These are phyloP conservation scores for Philopotamus ludificatus DNA, from an alignment of 1,140 invertebrate species.

Conservation along the genomic window DNA sequence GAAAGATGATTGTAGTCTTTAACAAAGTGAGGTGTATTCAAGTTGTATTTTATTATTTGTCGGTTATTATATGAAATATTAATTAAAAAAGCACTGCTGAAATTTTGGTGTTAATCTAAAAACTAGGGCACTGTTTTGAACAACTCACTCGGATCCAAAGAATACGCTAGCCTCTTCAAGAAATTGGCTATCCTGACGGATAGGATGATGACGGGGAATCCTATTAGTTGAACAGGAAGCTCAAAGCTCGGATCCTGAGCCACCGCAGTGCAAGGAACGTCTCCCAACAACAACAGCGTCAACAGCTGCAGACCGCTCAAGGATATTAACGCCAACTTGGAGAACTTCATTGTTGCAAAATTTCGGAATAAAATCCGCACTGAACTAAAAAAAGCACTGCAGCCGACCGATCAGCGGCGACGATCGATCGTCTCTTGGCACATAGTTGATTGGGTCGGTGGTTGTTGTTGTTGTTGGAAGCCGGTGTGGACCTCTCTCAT, in stretches of 20 bases:
- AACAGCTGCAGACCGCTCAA: conserved; percentile 19
- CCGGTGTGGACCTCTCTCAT: conserved; percentile 14
- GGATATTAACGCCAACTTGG: conserved; percentile 25
- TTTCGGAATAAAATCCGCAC: not conserved
- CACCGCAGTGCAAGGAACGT: conserved; percentile 45
- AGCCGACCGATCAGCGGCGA: not conserved
- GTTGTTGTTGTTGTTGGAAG: conserved; percentile 2
- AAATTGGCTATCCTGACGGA: conserved; percentile 80
- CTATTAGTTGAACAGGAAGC: conserved; percentile 76
- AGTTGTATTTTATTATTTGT: too few relatives aligned
- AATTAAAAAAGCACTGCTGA: too few relatives aligned
- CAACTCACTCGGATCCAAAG: conserved; percentile 80
- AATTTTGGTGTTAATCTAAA: not conserved
- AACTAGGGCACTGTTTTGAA: too few relatives aligned
- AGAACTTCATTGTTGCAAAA: conserved; percentile 32
- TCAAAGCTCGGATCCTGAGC: conserved; percentile 66
- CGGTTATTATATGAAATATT: too few relatives aligned
- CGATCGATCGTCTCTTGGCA: conserved; percentile 3
- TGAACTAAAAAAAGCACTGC: too few relatives aligned
- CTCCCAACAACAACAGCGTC: conserved; percentile 41
- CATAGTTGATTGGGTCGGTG: not conserved
- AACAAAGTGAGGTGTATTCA: too few relatives aligned
- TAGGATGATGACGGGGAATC: conserved; percentile 78
- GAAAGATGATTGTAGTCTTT: too few relatives aligned
- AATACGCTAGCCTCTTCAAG: conserved; percentile 78